Evolutionary conservation across 2,113 vertebrate species (phyloP).

Genomic region (Pelmatolapia mariae): DNA sequence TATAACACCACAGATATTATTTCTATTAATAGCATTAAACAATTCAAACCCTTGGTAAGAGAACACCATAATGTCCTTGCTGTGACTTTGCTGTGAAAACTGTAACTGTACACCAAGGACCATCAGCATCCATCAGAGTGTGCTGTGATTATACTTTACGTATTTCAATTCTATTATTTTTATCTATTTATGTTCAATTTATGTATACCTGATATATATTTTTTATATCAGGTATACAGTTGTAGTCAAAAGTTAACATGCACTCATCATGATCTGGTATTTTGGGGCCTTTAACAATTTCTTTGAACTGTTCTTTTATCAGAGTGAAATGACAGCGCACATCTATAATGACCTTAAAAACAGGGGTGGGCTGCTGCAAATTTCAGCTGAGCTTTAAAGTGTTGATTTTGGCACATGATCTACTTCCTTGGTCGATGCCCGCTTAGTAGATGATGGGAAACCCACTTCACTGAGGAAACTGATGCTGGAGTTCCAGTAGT

Average conservation of each 20-base stretch:
- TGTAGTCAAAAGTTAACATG: neutral
- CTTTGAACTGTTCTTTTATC: neutral
- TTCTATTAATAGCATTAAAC: neutral
- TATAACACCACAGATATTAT: neutral
- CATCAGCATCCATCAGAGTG: neutral
- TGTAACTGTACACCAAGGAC: slow-evolving; percentile 14
- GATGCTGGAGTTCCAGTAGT: neutral
- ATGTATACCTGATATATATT: neutral
- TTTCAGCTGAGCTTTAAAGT: neutral
- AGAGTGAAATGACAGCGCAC: neutral
- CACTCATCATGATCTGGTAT: neutral
- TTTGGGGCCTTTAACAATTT: neutral
- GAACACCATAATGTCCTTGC: slow-evolving; percentile 10
- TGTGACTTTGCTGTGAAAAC: slow-evolving; percentile 21
- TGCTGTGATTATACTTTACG: neutral
- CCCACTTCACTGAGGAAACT: neutral
- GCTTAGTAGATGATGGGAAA: neutral
- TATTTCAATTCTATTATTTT: neutral
- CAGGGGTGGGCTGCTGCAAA: neutral
- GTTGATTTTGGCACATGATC: too few species aligned
- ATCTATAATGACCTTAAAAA: neutral
- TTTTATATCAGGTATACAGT: neutral
- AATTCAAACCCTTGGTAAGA: neutral
- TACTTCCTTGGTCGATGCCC: neutral
- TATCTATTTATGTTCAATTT: neutral